Base-by-base conservation (phyloP, 2,888 invertebrate species). In the Salticus scenicus region DNA sequence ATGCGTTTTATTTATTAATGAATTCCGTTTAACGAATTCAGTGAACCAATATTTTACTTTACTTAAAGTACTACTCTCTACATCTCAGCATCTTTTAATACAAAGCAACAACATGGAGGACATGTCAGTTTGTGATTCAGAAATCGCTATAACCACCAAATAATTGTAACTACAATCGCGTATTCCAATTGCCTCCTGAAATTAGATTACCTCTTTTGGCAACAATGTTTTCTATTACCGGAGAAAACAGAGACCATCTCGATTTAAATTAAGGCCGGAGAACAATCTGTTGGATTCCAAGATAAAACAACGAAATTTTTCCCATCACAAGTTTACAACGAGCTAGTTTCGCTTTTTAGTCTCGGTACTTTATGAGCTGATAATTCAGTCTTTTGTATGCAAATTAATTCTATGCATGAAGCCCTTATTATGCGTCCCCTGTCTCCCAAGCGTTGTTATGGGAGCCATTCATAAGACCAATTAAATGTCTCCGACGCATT, bases 321-420 rank as follows among this genome's bases (percentile, higher is more conserved):
- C 66, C 66, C 66, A 24, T n/a, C 37, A 12, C 28, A 27, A 24
- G 17, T 66, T n/a, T 66, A 30, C 30, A 24, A 66, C 28, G 12
- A 24, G 12, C n/a, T n/a, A 30, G 66, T 47, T 64, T 17, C 63
- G 24, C 51, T 42, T 57, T 57, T 63, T 17, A 17, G 17, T 37
- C 66, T 27, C 17, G 28, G 30, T 37, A 70, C 71, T 74, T 82
- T 82, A 82, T 75, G 82, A 82, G 74, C 82, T 82, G 82, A 69
- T 82, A 82, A 82, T 82, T 75, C 75, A 75, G 82, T 82, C 82
- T 70, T 82, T 82, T 82, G 82, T 82, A 82, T 82, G 82, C 82
- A 82, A 82, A 82, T 82, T 75, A 82, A 82, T 82, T 82, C 82
- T 17, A 57, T 10, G 71, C 75, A 63, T 63, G 82, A n/a, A 12